These are phyloP conservation scores for Aporrectodea caliginosa DNA, from an alignment of 1,140 invertebrate genomes.

Conservation along the genomic window DNA sequence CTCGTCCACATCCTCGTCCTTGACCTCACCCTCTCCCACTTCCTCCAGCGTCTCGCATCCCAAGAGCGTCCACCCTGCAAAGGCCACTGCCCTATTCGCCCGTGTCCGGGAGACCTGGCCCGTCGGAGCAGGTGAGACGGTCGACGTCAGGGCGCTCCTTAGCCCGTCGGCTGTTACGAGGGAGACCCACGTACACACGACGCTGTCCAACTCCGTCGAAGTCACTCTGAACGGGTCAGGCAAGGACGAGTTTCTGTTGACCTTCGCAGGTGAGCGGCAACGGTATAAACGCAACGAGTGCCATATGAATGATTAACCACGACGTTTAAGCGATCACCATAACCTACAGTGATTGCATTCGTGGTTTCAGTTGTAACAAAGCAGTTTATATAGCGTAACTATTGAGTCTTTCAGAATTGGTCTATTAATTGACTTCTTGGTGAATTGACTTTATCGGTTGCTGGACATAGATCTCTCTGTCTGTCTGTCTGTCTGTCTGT, in stretches of 20 bases:
- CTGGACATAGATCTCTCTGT: no score
- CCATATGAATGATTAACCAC: no score
- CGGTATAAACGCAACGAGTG: neutral
- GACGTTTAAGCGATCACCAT: no score
- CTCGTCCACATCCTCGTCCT: neutral
- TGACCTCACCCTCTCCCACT: neutral
- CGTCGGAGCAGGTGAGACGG: neutral
- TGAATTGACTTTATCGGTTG: no score
- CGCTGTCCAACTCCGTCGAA: neutral
- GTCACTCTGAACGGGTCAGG: neutral
- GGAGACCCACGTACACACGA: neutral
- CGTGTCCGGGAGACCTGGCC: neutral
- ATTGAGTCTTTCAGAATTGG: no score
- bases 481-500: no score
- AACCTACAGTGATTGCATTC: no score
- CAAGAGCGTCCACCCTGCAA: neutral
- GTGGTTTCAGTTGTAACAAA: no score
- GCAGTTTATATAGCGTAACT: no score
- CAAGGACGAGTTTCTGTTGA: neutral
- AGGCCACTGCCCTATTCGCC: no score
- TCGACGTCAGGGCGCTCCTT: neutral
- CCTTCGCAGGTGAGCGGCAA: neutral
- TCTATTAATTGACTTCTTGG: no score
- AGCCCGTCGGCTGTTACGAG: neutral
- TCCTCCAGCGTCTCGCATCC: no score